Evolutionary conservation across 2,113 vertebrate species (phyloP).

Genomic region (Tonatia bakeri): DNA sequence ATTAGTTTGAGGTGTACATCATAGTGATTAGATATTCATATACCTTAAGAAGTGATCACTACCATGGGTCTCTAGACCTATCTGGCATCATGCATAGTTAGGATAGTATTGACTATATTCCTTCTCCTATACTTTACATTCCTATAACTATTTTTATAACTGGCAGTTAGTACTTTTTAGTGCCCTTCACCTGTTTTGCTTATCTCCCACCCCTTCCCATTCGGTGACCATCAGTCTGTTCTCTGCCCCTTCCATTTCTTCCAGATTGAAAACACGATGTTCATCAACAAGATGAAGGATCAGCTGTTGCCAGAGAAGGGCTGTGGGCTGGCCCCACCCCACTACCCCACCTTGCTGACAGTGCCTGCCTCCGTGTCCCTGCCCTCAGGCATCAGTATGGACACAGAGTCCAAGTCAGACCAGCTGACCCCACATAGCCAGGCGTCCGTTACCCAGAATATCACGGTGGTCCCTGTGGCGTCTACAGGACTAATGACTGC

Average conservation of each 20-base stretch:
- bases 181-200: not conserved
- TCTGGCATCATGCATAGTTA: not conserved
- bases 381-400: slow-evolving; percentile 87
- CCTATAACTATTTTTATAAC: not conserved
- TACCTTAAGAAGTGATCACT: not conserved
- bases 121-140: not conserved
- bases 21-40: not conserved
- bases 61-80: too few species aligned
- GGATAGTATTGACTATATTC: not conserved
- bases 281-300: slow-evolving; percentile 98
- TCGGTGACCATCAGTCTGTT: not conserved
- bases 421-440: slow-evolving; percentile 90
- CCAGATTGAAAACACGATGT: slow-evolving; percentile 97
- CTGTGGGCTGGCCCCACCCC: slow-evolving; percentile 87
- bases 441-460: slow-evolving; percentile 93
- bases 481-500: slow-evolving; percentile 97
- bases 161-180: not conserved
- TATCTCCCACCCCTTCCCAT: not conserved
- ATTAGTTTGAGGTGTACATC: not conserved
- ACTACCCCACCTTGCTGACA: slow-evolving; percentile 95
- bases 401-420: slow-evolving; percentile 81
- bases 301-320: slow-evolving; percentile 94
- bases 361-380: slow-evolving; percentile 90
- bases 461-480: slow-evolving; percentile 94
- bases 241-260: not conserved